These are phyloP conservation scores for Clepsis dumicolana DNA, from an alignment of 2,888 invertebrate genomes.

Conservation along the genomic window DNA sequence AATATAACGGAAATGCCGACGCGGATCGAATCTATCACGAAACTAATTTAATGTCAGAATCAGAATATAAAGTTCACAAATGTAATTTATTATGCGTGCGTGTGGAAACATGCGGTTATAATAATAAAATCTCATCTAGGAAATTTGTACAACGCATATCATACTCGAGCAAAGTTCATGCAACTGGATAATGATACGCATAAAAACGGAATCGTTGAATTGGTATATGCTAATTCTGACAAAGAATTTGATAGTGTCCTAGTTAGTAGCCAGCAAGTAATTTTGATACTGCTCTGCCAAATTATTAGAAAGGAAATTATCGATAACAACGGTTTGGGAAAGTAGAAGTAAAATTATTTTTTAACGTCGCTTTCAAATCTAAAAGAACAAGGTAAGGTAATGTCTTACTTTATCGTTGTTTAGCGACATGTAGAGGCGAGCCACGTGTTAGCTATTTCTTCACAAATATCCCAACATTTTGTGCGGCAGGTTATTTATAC, in stretches of 20 bases:
- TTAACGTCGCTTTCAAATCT: background rate
- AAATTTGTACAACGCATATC: background rate
- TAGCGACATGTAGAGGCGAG: slow-evolving; percentile 23
- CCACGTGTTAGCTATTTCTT: slow-evolving; percentile 61
- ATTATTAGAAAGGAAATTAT: slow-evolving; percentile 2
- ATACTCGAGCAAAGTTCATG: background rate
- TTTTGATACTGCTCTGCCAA: background rate
- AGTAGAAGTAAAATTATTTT: background rate
- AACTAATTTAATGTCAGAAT: slow-evolving; percentile 38
- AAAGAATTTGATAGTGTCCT: background rate
- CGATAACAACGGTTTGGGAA: background rate
- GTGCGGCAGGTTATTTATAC: slow-evolving; percentile 63
- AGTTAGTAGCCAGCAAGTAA: background rate
- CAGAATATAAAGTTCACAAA: slow-evolving; percentile 12
- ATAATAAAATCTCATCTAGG: background rate
- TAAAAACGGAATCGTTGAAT: background rate
- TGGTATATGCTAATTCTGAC: background rate
- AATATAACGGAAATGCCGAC: slow-evolving; percentile 59
- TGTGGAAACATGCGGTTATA: background rate
- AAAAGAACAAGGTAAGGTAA: background rate
- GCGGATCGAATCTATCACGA: slow-evolving; percentile 48
- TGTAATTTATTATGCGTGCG: slow-evolving; percentile 10
- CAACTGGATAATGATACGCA: background rate
- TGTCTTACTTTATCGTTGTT: slow-evolving; percentile 23
- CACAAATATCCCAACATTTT: slow-evolving; percentile 57